Evolutionary conservation across 2,797 vertebrate genomes (phyloP), one percentile per base, ranked within the genome.

Genomic region (Eurystomus glaucurus): DNA sequence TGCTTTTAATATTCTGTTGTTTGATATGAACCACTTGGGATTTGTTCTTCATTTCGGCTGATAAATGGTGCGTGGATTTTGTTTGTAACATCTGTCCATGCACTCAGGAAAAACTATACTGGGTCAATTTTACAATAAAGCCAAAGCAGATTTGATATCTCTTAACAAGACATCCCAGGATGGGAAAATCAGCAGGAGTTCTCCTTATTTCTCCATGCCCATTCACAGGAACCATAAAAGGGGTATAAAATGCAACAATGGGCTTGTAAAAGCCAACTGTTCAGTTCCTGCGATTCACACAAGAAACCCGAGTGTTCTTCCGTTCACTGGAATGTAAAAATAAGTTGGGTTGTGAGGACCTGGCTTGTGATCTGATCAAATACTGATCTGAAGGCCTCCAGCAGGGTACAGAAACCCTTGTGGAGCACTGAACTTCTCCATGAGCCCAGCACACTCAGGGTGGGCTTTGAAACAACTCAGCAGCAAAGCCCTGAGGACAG

Each of bases 381-480:
- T 2, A 5, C 25, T 18, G 28, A 12, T 23, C 62, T 41, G 9
- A 65, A 45, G 41, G 10, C 16, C 18, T 19, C 60, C 19, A 4
- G 18, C 6, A 0, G 60, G 39, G 23, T 8, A 11, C 41, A 29
- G 46, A 65, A 50, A 29, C 26, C 35, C 28, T n/a, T 6, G 4
- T 22, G 6, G 5, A 19, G 18, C 16, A 6, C 41, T 17, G 8
- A 39, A 15, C 62, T 43, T 33, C 35, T 39, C 48, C 11, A 1
- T 1, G 52, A 52, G 4, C 14, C 22, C 33, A 50, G 7, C 0
- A 0, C 6, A 43, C 25, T 39, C 10, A 1, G 31, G 11, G 17
- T 31, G 33, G 58, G 48, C 48, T 88, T 52, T 35, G 54, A 22
- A 61, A n/a, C 6, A 33, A 6, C 39, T 54, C 68, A 29, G 48